Conservation (phyloP, 2,797 vertebrate genomes). For the Pristis pectinata region DNA sequence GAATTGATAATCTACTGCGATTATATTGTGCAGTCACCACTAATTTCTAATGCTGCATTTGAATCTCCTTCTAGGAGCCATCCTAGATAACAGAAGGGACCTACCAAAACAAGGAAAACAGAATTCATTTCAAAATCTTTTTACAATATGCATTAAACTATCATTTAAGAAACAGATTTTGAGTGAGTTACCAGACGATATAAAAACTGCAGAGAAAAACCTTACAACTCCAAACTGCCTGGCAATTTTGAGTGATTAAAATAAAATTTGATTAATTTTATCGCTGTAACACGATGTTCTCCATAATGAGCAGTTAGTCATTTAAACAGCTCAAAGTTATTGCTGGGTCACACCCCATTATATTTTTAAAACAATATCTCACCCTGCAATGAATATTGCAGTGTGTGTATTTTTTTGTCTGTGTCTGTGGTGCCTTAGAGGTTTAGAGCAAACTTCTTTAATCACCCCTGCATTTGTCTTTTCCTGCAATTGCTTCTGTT, state of each 20-base stretch:
- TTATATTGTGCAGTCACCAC: no score
- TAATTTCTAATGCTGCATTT: no score
- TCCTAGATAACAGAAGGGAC: neutral
- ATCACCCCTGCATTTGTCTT: slow-evolving; percentile 64
- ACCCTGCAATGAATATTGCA: slow-evolving; percentile 66
- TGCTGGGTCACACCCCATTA: slow-evolving; percentile 42
- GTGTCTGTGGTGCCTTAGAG: slow-evolving; percentile 62
- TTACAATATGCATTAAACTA: neutral
- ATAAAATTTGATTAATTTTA: neutral
- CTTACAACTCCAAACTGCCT: neutral
- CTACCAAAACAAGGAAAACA: neutral
- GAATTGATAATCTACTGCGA: no score
- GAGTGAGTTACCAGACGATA: neutral
- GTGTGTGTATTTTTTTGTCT: slow-evolving; percentile 51
- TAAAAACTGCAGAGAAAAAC: neutral
- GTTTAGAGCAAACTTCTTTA: slow-evolving; percentile 59
- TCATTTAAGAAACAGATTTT: neutral
- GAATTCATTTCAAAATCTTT: neutral
- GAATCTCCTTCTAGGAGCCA: neutral
- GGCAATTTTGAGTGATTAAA: neutral
- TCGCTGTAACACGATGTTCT: neutral
- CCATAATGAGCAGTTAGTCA: slow-evolving; percentile 41
- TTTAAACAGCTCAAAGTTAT: slow-evolving; percentile 38
- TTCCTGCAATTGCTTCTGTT: slow-evolving; percentile 51
- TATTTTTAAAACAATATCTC: slow-evolving; percentile 52